Conservation (phyloP, 1,140 invertebrate species). For the Scaptomyza montana region DNA sequence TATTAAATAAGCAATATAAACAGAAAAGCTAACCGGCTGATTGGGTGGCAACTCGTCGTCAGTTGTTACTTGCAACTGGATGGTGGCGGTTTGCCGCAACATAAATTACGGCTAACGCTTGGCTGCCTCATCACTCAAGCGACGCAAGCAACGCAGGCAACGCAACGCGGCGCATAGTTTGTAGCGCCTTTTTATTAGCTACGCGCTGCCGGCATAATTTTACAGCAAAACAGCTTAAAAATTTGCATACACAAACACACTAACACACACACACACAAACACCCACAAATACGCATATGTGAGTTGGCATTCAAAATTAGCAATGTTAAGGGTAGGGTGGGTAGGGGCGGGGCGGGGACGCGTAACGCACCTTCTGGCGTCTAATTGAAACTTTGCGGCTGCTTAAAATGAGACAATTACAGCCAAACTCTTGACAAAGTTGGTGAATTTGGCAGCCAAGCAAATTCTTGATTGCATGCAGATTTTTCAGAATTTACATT, state of each 20-base stretch:
- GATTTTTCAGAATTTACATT: constrained; percentile 74
- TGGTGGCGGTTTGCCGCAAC: constrained; percentile 67
- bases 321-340: not conserved
- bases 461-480: constrained; percentile 61
- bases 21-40: constrained; percentile 64
- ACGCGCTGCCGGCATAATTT: constrained; percentile 69
- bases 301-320: constrained; percentile 20
- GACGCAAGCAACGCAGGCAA: constrained; percentile 32
- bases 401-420: constrained; percentile 74
- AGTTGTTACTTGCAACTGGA: not conserved
- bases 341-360: not conserved
- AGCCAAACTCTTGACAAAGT: constrained; percentile 18
- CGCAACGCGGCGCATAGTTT: constrained; percentile 63
- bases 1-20: constrained; percentile 81
- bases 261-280: constrained; percentile 22
- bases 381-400: constrained; percentile 78
- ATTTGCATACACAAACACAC: constrained; percentile 60
- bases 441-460: not conserved
- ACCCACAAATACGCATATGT: constrained; percentile 18
- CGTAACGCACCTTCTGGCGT: constrained; percentile 42
- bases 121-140: constrained; percentile 78
- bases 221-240: constrained; percentile 73
- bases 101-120: constrained; percentile 78
- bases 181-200: constrained; percentile 76
- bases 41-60: constrained; percentile 29